Conservation (phyloP, 2,888 invertebrate genomes). For the Euzetes globulus region DNA sequence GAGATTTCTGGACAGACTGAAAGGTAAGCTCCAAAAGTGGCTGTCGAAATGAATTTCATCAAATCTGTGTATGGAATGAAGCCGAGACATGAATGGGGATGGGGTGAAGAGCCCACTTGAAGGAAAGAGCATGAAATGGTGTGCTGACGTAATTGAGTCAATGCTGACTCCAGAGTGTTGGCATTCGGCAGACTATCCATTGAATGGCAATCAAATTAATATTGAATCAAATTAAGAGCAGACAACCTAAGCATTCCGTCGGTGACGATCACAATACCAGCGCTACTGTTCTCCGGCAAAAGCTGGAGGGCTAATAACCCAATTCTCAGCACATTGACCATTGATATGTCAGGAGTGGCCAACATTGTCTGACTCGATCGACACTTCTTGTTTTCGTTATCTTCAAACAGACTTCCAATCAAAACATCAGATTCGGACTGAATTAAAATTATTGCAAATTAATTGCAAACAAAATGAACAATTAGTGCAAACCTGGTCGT, state of each 20-base stretch:
- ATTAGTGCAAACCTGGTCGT: slow-evolving; percentile 36
- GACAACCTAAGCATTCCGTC: slow-evolving; percentile 60
- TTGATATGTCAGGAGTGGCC: slow-evolving; percentile 61
- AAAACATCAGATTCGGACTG: slow-evolving; percentile 54
- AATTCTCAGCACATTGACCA: slow-evolving; percentile 67
- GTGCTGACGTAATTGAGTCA: slow-evolving; percentile 64
- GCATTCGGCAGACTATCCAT: slow-evolving; percentile 55
- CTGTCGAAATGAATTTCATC: slow-evolving; percentile 64
- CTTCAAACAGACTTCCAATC: slow-evolving; percentile 54
- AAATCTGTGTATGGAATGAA: slow-evolving; percentile 65
- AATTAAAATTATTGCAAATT: no score
- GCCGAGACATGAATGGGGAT: slow-evolving; percentile 61
- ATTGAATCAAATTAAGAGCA: not conserved
- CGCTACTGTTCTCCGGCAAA: slow-evolving; percentile 65
- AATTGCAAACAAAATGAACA: no score
- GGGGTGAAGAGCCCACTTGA: slow-evolving; percentile 59
- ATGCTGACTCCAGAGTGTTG: slow-evolving; percentile 61
- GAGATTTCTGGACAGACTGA: slow-evolving; percentile 50
- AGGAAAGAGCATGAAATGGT: slow-evolving; percentile 68
- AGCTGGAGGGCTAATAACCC: slow-evolving; percentile 66
- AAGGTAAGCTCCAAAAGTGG: slow-evolving; percentile 65
- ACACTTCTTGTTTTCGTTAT: slow-evolving; percentile 40
- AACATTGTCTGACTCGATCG: slow-evolving; percentile 49
- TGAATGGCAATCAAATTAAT: not conserved
- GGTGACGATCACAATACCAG: slow-evolving; percentile 65